Evolutionary conservation across 2,888 invertebrate genomes (phyloP).

Genomic region (Ormyrus labotus): DNA sequence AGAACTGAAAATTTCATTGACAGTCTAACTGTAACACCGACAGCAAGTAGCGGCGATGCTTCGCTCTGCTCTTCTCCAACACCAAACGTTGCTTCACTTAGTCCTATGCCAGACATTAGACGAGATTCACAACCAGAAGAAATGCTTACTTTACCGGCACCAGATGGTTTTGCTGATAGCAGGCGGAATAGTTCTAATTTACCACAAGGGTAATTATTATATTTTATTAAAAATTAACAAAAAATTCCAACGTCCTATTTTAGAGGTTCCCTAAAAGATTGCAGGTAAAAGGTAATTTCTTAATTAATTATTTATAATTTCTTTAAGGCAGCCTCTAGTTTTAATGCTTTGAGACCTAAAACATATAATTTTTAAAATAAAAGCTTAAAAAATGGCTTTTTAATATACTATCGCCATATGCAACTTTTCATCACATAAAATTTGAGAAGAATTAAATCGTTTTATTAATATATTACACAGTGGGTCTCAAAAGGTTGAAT

Average conservation of each 20-base stretch:
- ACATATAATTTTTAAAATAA: too few relatives aligned
- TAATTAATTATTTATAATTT: not conserved
- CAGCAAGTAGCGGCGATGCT: slow-evolving; percentile 74
- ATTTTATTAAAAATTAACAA: not conserved
- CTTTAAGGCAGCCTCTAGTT: not conserved
- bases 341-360: not conserved
- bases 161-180: slow-evolving; percentile 89
- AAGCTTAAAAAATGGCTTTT: too few relatives aligned
- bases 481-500: too few relatives aligned
- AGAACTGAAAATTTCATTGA: slow-evolving; percentile 61
- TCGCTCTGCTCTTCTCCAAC: slow-evolving; percentile 78
- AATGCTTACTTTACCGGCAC: slow-evolving; percentile 82
- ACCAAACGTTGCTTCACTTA: slow-evolving; percentile 80
- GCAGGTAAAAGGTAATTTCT: too few relatives aligned
- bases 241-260: too few relatives aligned
- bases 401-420: too few relatives aligned
- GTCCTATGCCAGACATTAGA: slow-evolving; percentile 82
- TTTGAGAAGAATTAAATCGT: too few relatives aligned
- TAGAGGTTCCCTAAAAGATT: too few relatives aligned
- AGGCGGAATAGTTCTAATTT: slow-evolving; percentile 77
- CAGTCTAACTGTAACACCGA: slow-evolving; percentile 69
- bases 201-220: slow-evolving; percentile 61
- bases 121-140: slow-evolving; percentile 81
- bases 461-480: too few relatives aligned
- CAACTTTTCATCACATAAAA: too few relatives aligned